These are phyloP conservation scores for Macrosteles quadrilineatus DNA, from an alignment of 1,140 invertebrate species.

Conservation along the genomic window DNA sequence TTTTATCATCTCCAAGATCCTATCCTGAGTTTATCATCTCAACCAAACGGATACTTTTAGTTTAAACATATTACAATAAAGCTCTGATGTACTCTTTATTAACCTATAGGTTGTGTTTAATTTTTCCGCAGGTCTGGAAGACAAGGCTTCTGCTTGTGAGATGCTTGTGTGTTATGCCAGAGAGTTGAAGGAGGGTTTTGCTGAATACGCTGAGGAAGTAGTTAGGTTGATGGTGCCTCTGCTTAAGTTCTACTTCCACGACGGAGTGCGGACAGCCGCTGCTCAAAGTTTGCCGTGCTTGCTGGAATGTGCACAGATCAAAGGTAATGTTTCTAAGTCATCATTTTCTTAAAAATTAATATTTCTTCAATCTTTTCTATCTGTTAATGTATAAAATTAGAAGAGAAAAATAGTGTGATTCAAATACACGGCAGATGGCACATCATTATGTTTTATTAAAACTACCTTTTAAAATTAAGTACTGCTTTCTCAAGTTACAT, in stretches of 20 bases:
- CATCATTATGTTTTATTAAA: no score
- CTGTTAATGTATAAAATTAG: no score
- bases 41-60: no score
- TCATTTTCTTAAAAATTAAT: not conserved
- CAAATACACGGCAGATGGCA: no score
- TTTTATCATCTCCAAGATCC: no score
- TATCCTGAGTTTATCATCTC: no score
- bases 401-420: no score
- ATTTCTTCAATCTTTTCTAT: not conserved
- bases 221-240: constrained; percentile 95
- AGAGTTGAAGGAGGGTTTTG: constrained; percentile 96
- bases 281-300: constrained; percentile 94
- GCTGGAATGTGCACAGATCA: constrained; percentile 88
- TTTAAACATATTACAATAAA: no score
- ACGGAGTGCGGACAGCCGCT: constrained; percentile 88
- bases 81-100: no score
- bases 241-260: constrained; percentile 99
- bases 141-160: constrained; percentile 98
- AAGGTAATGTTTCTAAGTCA: constrained; percentile 57
- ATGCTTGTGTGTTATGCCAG: constrained; percentile 99
- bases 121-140: constrained; percentile 78
- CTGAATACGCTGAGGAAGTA: constrained; percentile 91
- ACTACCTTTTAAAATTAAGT: no score
- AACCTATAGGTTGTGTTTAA: no score
- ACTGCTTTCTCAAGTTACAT: no score